Conservation (phyloP, 2,113 vertebrate species). For the Calonectris borealis region DNA sequence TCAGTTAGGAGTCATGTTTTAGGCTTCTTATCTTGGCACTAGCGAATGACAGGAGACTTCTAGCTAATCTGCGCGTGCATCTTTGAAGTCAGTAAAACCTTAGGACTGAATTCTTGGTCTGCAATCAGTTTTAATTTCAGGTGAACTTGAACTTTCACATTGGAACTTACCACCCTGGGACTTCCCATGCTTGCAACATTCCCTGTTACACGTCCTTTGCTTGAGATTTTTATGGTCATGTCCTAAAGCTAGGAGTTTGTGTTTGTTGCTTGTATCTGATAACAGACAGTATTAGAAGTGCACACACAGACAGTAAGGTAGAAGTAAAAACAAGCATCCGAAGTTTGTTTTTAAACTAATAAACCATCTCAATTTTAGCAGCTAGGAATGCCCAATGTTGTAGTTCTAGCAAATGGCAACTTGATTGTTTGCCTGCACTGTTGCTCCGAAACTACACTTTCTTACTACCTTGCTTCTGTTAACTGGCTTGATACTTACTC, state of each 20-base stretch:
- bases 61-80: neutral
- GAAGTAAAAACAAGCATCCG: neutral
- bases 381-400: neutral
- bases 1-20: neutral
- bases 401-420: neutral
- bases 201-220: neutral
- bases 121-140: neutral
- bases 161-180: neutral
- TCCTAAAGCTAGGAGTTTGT: neutral
- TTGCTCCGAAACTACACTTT: neutral
- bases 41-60: neutral
- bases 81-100: neutral
- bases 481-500: neutral
- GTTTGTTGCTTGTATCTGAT: neutral
- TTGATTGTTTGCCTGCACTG: neutral
- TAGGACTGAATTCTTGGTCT: neutral
- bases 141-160: neutral
- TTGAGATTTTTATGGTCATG: neutral
- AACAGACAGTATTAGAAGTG: neutral
- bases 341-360: neutral
- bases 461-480: neutral
- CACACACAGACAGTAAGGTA: neutral
- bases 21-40: neutral
- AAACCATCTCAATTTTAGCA: neutral
- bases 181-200: neutral